Conservation (phyloP, 2,113 vertebrate species). For the Semnornis frantzii region DNA sequence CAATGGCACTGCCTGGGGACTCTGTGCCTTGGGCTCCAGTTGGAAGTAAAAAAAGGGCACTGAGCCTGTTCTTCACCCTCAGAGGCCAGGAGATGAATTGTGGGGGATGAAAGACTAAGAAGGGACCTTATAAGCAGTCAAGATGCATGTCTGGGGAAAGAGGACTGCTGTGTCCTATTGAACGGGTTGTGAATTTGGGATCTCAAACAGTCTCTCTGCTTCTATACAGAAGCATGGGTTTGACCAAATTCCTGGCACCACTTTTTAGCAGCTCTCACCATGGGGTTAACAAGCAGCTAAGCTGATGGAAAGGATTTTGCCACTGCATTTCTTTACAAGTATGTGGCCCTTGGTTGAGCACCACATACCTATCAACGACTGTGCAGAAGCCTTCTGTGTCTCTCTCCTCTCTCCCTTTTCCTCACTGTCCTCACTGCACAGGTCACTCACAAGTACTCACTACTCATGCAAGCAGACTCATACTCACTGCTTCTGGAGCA, state of each 20-base stretch:
- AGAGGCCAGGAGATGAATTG: background rate
- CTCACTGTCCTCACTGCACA: background rate
- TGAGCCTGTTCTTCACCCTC: background rate
- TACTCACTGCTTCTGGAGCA: constrained; percentile 99
- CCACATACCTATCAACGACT: rapidly evolving
- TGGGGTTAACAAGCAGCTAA: background rate
- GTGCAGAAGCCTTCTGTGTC: constrained; percentile 25
- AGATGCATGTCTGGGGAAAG: rapidly evolving
- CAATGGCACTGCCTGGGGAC: background rate
- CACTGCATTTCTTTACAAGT: background rate
- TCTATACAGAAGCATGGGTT: background rate
- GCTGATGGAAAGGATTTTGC: background rate
- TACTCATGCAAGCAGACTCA: background rate
- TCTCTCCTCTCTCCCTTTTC: constrained; percentile 45
- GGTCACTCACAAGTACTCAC: background rate
- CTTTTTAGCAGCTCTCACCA: background rate
- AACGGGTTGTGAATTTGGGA: background rate
- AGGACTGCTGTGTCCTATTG: background rate
- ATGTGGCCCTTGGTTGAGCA: background rate
- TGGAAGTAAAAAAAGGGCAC: background rate
- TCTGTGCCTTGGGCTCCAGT: background rate
- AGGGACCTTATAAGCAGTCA: background rate
- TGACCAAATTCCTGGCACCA: background rate
- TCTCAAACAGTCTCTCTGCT: background rate
- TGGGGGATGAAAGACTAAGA: background rate